Base-by-base conservation (phyloP, 2,113 vertebrate genomes). In the Smithornis capensis region DNA sequence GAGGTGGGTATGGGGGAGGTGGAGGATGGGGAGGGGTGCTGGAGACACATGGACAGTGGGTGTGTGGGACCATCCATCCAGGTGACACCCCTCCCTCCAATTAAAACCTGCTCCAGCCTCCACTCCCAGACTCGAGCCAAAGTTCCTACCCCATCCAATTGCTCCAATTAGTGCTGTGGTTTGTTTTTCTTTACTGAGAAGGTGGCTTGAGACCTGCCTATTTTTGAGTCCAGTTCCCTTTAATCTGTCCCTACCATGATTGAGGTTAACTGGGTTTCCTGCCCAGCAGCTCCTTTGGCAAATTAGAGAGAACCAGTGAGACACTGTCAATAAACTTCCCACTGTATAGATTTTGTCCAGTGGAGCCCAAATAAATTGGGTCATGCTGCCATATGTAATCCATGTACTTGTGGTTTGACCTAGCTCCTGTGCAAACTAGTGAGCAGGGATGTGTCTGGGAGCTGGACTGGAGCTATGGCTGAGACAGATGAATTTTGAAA, bases 261-360 rank as follows among this genome's bases (percentile, higher is more conserved):
- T 82, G 76, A 90, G 85, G 83, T 90, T 88, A 93, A 90, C 83
- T 68, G 88, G 83, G 90, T 38, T 86, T 95, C 95, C 77, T 94
- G 88, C 76, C 84, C 71, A 90, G 92, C 80, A 96, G 69, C 83
- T 89, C 68, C 75, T 83, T 86, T 68, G 83, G n/a, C 49, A 94
- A 93, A 94, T 94, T 93, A 95, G 45, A 92, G 76, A 83, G 80
- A 92, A 78, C 60, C 59, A 52, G 71, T 1, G 14, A 62, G 83
- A 40, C 14, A 7, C 5, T 49, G 73, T 65, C 92, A 83, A 80
- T 93, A 74, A 95, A 82, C 63, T 85, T 87, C 63, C 40, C 49
- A 63, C 68, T 0, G 0, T 47, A 88, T 38, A 60, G 76, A 86
- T 85, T 88, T 69, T 77, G 89, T 91, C 68, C 88, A 76, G 83